phyloP scores from a whole-genome alignment of 2,888 invertebrate species.

The Chrysolina americana region DNA sequence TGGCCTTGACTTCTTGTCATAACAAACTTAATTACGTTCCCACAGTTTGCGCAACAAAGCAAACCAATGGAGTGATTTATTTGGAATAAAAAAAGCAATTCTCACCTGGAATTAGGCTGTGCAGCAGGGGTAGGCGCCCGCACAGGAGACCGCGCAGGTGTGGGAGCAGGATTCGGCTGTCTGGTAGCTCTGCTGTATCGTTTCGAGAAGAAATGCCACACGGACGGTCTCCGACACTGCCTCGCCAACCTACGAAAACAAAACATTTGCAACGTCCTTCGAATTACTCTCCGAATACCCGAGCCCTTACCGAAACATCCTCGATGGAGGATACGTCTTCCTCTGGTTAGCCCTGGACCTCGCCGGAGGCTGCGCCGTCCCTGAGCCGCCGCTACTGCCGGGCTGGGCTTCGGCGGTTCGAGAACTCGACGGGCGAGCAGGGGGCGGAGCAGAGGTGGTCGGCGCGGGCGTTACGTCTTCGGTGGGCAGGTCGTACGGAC shows the following conservation, averaged over 20 bases:
- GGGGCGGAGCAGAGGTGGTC: not conserved
- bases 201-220: conserved; percentile 60
- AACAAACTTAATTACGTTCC: no score
- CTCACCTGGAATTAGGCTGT: conserved; percentile 10
- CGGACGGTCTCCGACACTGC: conserved; percentile 54
- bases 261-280: not conserved
- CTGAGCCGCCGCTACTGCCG: conserved; percentile 29
- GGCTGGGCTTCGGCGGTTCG: not conserved
- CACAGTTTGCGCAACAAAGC: no score
- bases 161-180: conserved; percentile 27
- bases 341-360: conserved; percentile 56
- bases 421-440: conserved; percentile 20
- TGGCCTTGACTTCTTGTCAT: no score
- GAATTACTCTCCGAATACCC: not conserved
- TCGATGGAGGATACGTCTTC: conserved; percentile 65
- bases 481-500: conserved; percentile 61
- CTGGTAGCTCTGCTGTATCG: conserved; percentile 54
- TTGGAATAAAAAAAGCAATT: not conserved
- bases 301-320: conserved; percentile 54
- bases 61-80: no score
- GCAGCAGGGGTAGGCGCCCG: conserved; percentile 17
- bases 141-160: conserved; percentile 33
- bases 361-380: conserved; percentile 18
- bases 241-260: conserved; percentile 55
- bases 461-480: conserved; percentile 38